Conservation (phyloP, 2,797 vertebrate species). For the Carcharodon carcharias region DNA sequence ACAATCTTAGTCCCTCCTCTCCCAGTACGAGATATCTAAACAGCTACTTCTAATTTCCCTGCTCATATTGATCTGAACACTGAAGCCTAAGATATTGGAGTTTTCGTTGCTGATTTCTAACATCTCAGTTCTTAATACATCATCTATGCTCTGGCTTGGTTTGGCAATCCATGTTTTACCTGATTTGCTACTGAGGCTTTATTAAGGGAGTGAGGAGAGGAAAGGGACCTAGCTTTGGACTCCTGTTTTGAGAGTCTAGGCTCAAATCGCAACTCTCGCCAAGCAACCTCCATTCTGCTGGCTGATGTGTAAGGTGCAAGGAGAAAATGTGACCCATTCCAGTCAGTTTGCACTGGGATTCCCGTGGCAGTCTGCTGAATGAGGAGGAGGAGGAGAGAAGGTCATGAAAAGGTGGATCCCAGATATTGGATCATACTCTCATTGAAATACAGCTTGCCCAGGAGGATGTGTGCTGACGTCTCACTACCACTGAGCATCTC, state of each 20-base stretch:
- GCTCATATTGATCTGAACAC: not conserved
- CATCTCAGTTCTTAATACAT: not conserved
- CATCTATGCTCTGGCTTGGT: not conserved
- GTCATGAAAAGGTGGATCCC: not conserved
- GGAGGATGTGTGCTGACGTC: too few relatives aligned
- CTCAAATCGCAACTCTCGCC: not conserved
- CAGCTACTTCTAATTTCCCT: not conserved
- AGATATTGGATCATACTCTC: not conserved
- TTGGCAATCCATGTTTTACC: not conserved
- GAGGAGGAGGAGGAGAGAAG: not conserved
- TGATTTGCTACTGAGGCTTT: not conserved
- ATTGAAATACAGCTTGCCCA: not conserved
- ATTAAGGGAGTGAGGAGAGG: not conserved
- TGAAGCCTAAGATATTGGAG: not conserved
- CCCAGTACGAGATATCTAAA: not conserved
- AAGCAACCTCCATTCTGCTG: not conserved
- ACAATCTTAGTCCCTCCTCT: not conserved
- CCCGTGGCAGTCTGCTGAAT: not conserved
- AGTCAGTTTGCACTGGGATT: not conserved
- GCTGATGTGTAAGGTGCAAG: not conserved
- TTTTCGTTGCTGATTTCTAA: not conserved
- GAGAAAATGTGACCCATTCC: not conserved
- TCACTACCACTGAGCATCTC: not conserved
- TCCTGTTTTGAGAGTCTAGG: not conserved
- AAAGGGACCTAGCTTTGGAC: not conserved